Conservation (phyloP, 2,797 vertebrate genomes). For the Myotis findleyi region DNA sequence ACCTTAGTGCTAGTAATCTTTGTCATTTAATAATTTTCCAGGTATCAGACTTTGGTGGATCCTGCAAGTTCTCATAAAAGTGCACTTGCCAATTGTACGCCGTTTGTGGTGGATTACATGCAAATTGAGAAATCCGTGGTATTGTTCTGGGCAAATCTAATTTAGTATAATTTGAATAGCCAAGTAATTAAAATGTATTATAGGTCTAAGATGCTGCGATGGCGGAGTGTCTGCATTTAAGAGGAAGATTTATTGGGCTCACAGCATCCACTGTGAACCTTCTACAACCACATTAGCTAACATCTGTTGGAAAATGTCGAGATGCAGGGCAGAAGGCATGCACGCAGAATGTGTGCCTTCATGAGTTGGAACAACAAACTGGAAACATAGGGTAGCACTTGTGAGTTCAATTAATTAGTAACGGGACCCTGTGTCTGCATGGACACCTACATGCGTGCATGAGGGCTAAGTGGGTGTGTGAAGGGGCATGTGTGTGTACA, state of each 20-base stretch:
- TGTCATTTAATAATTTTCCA: constrained; percentile 92
- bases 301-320: constrained; percentile 87
- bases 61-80: constrained; percentile 84
- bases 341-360: constrained; percentile 20
- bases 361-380: constrained; percentile 49
- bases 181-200: constrained; percentile 91
- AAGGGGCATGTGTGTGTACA: not conserved
- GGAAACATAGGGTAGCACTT: constrained; percentile 54
- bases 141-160: constrained; percentile 84
- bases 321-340: constrained; percentile 74
- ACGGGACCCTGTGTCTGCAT: not conserved
- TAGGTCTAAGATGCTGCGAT: constrained; percentile 87
- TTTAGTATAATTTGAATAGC: constrained; percentile 88
- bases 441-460: not conserved
- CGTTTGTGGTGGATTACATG: constrained; percentile 82
- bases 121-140: constrained; percentile 85
- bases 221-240: constrained; percentile 88
- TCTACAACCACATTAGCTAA: constrained; percentile 87
- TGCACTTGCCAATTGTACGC: constrained; percentile 67
- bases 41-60: constrained; percentile 86
- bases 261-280: constrained; percentile 86
- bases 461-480: not conserved
- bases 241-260: constrained; percentile 89
- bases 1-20: constrained; percentile 89
- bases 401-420: constrained; percentile 63